Conservation (phyloP, 2,888 invertebrate species). For the Oxycera nigricornis region DNA sequence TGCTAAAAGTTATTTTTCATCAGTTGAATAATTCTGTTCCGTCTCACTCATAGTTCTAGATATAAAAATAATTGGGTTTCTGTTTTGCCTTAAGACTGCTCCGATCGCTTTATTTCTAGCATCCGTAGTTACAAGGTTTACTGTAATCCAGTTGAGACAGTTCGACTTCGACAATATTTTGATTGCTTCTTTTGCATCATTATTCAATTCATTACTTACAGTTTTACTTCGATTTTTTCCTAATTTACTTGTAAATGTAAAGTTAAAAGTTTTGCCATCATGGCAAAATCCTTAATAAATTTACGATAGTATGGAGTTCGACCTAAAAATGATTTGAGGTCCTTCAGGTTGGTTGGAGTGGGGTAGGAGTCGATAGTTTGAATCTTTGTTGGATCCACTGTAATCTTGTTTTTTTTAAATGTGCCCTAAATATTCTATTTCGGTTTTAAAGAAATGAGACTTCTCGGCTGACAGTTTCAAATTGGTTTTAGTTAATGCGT, state of each 20-base stretch:
- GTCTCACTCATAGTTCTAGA: constrained; percentile 51
- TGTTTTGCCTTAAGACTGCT: constrained; percentile 52
- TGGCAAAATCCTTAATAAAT: constrained; percentile 44
- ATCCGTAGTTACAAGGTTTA: constrained; percentile 54
- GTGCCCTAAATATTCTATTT: constrained; percentile 42
- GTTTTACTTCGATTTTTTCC: constrained; percentile 46
- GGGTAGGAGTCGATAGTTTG: constrained; percentile 46
- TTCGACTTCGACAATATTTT: constrained; percentile 16
- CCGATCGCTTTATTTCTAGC: constrained; percentile 53
- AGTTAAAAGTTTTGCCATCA: constrained; percentile 11
- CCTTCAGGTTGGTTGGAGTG: constrained; percentile 45
- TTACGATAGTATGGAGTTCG: constrained; percentile 41
- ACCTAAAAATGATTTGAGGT: constrained; percentile 48
- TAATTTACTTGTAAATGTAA: constrained; percentile 43
- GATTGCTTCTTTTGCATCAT: constrained; percentile 39
- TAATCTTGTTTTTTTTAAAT: constrained; percentile 38
- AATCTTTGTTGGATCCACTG: constrained; percentile 45
- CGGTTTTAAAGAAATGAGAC: constrained; percentile 38
- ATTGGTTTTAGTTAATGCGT: constrained; percentile 43
- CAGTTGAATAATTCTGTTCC: constrained; percentile 52
- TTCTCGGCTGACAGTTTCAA: constrained; percentile 50
- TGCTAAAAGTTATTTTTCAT: constrained; percentile 57
- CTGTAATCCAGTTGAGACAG: constrained; percentile 53
- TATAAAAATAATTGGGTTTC: constrained; percentile 52
- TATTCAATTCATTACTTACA: constrained; percentile 43